phyloP scores from a whole-genome alignment of 2,797 vertebrate genomes.

The Apogon hyalosoma region DNA sequence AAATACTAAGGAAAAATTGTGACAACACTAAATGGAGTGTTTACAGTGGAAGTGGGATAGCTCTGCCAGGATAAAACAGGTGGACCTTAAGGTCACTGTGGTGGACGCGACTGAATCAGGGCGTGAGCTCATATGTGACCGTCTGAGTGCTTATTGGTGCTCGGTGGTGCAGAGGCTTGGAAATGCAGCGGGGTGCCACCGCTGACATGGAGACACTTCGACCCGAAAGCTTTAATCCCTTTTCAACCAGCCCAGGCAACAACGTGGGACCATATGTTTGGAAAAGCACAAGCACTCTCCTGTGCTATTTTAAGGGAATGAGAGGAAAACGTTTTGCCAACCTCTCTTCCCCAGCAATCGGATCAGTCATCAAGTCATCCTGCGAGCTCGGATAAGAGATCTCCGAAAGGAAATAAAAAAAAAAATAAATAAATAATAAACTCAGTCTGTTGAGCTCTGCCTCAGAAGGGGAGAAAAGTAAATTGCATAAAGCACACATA shows the following conservation, averaged over 20 bases:
- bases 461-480: conserved; percentile 60
- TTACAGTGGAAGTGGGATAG: neutral
- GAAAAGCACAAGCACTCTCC: conserved; percentile 61
- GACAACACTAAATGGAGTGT: conserved; percentile 5
- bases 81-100: conserved; percentile 24
- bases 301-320: conserved; percentile 64
- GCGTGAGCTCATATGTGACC: conserved; percentile 31
- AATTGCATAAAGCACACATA: conserved; percentile 85
- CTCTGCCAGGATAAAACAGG: conserved; percentile 9
- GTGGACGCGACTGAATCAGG: conserved; percentile 23
- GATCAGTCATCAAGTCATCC: conserved; percentile 79
- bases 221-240: conserved; percentile 75
- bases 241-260: conserved; percentile 70
- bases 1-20: too few relatives aligned
- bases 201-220: conserved; percentile 73
- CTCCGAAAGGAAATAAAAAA: conserved; percentile 27
- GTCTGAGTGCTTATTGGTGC: conserved; percentile 42
- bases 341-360: conserved; percentile 58
- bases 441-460: conserved; percentile 43
- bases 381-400: conserved; percentile 64
- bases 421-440: neutral
- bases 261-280: conserved; percentile 77
- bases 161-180: conserved; percentile 53
- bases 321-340: conserved; percentile 75
- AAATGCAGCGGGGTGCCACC: conserved; percentile 74